Evolutionary conservation across 2,797 vertebrate genomes (phyloP).

Genomic region (Diplodus sargus): DNA sequence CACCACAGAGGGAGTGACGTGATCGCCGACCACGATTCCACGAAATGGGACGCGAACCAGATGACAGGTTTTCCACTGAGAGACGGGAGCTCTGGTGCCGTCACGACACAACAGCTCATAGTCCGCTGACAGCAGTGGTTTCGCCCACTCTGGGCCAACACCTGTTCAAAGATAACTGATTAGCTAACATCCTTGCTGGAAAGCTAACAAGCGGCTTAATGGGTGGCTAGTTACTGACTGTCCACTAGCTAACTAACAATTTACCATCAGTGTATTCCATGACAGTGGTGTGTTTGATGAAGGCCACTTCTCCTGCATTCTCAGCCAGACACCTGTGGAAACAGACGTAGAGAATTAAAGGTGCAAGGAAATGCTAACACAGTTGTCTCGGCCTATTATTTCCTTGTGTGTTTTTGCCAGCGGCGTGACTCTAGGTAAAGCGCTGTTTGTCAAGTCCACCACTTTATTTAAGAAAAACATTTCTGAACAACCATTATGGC

Average conservation of each 20-base stretch:
- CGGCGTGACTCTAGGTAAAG: not conserved
- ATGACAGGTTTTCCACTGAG: conserved; percentile 87
- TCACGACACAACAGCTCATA: conserved; percentile 91
- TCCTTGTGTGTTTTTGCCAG: not conserved
- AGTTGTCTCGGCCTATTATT: no score
- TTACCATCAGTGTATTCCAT: conserved; percentile 88
- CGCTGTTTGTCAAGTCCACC: not conserved
- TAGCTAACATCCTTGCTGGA: not conserved
- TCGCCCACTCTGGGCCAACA: conserved; percentile 82
- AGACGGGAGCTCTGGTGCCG: conserved; percentile 83
- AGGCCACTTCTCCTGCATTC: conserved; percentile 88
- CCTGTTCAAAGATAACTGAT: conserved; percentile 71
- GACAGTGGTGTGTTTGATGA: conserved; percentile 91
- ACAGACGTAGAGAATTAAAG: not conserved
- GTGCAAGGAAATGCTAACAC: not conserved
- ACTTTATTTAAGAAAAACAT: not conserved
- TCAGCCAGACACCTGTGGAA: conserved; percentile 88
- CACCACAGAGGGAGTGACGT: conserved; percentile 80
- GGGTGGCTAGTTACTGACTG: not conserved
- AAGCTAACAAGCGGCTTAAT: not conserved
- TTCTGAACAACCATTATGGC: not conserved
- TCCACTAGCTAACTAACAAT: not conserved
- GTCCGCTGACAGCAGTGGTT: conserved; percentile 75
- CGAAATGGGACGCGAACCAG: conserved; percentile 89
- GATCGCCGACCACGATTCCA: conserved; percentile 85